These are phyloP conservation scores for Nesometra sesokonis DNA, from an alignment of 35 echinoderm and acorn worm species.

Conservation along the genomic window DNA sequence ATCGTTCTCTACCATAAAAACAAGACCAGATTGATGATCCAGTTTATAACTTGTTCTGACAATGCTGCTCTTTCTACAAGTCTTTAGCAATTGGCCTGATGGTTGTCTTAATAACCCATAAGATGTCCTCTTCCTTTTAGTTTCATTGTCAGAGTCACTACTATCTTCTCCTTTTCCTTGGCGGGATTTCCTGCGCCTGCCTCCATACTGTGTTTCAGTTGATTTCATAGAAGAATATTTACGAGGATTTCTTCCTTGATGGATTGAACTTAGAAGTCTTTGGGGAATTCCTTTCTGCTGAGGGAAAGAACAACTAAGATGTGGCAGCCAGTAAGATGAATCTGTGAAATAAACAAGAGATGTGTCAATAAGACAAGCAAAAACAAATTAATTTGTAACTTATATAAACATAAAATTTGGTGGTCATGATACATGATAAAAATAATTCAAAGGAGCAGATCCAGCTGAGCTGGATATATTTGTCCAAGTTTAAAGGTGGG, in stretches of 20 bases:
- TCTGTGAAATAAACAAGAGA: neutral
- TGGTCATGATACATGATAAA: no score
- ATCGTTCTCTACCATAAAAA: slow-evolving; percentile 21
- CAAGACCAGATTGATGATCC: slow-evolving; percentile 16
- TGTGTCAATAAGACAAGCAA: no score
- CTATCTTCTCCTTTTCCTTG: neutral
- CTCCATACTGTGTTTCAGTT: neutral
- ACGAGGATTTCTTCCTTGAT: neutral
- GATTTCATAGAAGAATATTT: neutral
- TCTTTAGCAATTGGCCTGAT: slow-evolving; percentile 14
- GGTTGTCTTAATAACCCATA: slow-evolving; percentile 8
- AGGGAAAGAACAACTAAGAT: neutral
- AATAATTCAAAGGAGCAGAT: no score
- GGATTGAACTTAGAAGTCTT: neutral
- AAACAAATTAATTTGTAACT: no score
- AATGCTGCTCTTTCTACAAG: slow-evolving; percentile 29
- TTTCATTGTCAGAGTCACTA: neutral
- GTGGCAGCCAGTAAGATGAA: neutral
- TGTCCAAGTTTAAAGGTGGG: no score
- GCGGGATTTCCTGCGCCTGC: neutral
- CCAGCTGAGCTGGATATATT: no score
- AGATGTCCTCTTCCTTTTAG: neutral
- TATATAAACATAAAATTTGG: no score
- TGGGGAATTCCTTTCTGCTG: neutral
- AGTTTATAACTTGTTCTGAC: slow-evolving; percentile 26